Evolutionary conservation across 23 tunicate species (phyloP), one percentile per base, ranked within the genome.

Genomic region (Ascidia mentula): DNA sequence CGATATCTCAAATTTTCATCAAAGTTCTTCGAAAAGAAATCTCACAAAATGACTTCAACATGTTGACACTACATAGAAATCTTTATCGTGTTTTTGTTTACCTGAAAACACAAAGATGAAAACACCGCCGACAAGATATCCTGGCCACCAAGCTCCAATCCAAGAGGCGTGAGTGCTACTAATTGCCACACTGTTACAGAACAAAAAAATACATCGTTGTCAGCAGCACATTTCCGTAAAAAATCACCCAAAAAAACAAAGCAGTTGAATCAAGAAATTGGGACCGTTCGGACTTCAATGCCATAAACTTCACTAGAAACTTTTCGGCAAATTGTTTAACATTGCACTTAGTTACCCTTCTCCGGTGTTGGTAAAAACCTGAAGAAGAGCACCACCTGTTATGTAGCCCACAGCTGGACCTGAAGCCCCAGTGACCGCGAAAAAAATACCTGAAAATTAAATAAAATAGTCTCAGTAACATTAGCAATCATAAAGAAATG

Each of bases 141-240:
- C 91, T 7, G 82, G 26, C 91, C 91, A 87, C 91, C 91, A 87
- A 3, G 91, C 91, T 4, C 91, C 91, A 18, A 87, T 69, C 91
- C 91, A 87, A 26, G 83, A 40, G 6, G 83, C 37, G 46, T 82
- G 71, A 26, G 45, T 40, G 39, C 45, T 65, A 45, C 78, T 34
- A 13, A 87, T 38, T 6, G 65, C 22, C 22, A 53, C 65, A 3
- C 65, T 53, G 24, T 5, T 53, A 53, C 22, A 53, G 24, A n/a
- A n/a, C n/a, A n/a, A n/a, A n/a, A n/a, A n/a, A n/a, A n/a, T n/a
- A n/a, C n/a, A n/a, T n/a, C n/a, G n/a, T n/a, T n/a, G n/a, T n/a
- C n/a, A n/a, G n/a, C n/a, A n/a, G n/a, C n/a, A n/a, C n/a, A n/a
- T n/a, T n/a, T n/a, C n/a, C n/a, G n/a, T n/a, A n/a, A n/a, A n/a